Percentiles rank a stretch among this genome's conserved stretches.
These are phyloP conservation scores for Bucorvus abyssinicus DNA, from an alignment of 2,797 vertebrate genomes.

Conservation along the genomic window DNA sequence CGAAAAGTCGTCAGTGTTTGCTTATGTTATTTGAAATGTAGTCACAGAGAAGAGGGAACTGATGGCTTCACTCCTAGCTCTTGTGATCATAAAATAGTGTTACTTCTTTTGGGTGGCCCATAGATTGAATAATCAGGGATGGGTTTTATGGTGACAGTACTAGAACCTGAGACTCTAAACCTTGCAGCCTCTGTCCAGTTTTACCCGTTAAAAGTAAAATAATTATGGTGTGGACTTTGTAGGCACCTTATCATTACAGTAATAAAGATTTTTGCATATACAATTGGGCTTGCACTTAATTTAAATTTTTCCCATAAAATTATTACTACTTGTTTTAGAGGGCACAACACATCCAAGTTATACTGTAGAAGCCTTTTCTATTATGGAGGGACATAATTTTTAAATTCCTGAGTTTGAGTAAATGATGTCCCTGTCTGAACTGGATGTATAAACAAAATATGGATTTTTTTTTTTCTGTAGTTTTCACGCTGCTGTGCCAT, in stretches of 20 bases:
- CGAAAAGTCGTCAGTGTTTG: neutral
- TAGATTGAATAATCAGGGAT: neutral
- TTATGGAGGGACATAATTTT: neutral
- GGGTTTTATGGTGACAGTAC: neutral
- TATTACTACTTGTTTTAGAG: neutral
- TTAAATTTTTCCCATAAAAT: neutral
- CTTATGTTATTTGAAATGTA: neutral
- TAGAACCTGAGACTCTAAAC: neutral
- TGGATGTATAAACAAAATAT: neutral
- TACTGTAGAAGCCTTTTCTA: neutral
- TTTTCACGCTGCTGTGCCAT: neutral
- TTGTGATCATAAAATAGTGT: neutral
- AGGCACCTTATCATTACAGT: neutral
- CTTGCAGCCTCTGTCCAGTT: neutral
- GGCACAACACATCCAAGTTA: neutral
- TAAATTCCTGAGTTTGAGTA: neutral
- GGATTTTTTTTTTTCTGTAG: neutral
- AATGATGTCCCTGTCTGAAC: neutral
- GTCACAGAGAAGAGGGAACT: neutral
- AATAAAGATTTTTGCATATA: neutral
- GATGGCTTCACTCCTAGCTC: neutral
- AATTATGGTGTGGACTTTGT: neutral
- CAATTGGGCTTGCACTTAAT: neutral
- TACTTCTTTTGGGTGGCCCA: neutral
- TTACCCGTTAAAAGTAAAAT: neutral